Conservation (phyloP, 2,797 vertebrate genomes). For the Chloroceryle inda region DNA sequence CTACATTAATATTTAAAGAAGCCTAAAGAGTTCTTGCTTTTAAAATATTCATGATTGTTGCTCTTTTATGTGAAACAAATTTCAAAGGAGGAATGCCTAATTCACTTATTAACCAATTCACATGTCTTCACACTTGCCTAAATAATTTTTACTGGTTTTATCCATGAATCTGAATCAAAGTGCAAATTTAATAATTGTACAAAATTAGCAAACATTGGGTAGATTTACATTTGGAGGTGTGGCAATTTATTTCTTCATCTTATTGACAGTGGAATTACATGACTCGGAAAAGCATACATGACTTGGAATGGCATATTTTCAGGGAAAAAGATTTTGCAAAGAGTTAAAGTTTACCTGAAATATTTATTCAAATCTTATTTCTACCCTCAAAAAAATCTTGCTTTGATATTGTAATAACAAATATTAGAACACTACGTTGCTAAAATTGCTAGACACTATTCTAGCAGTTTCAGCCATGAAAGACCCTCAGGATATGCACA, state of each 20-base stretch:
- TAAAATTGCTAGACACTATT: neutral
- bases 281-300: neutral
- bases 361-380: neutral
- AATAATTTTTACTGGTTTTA: conserved; percentile 17
- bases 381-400: neutral
- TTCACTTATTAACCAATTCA: conserved; percentile 36
- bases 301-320: neutral
- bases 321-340: neutral
- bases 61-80: conserved; percentile 61
- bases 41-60: conserved; percentile 61
- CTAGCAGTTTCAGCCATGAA: neutral
- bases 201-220: neutral
- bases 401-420: neutral
- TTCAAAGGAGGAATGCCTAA: conserved; percentile 50
- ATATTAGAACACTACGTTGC: neutral
- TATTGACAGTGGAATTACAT: neutral
- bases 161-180: conserved; percentile 20
- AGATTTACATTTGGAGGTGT: conserved; percentile 26
- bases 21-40: conserved; percentile 42
- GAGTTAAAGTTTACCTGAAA: neutral
- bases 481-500: neutral
- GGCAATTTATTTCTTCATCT: neutral
- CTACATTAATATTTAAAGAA: conserved; percentile 67
- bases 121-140: neutral
- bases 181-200: conserved; percentile 27